phyloP scores from a whole-genome alignment of 2,888 invertebrate genomes.

The Pharmacophagus antenor region DNA sequence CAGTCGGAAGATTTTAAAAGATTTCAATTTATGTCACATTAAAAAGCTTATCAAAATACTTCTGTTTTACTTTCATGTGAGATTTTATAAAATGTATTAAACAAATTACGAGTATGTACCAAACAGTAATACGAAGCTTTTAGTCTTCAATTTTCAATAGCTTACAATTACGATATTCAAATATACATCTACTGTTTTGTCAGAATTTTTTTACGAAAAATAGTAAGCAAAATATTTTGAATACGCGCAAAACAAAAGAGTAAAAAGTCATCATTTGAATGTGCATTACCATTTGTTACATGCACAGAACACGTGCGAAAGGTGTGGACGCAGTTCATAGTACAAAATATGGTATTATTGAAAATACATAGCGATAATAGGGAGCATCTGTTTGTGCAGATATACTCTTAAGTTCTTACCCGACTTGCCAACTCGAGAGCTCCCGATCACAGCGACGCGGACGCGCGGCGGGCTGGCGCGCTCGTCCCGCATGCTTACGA shows the following conservation, averaged over 20 bases:
- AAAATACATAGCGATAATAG: neutral
- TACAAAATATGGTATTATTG: neutral
- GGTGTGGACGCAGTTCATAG: neutral
- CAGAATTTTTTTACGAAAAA: too few species aligned
- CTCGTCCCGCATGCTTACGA: slow-evolving; percentile 78
- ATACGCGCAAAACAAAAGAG: too few species aligned
- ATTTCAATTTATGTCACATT: slow-evolving; percentile 29
- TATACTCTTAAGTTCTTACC: slow-evolving; percentile 80
- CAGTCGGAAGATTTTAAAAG: slow-evolving; percentile 18
- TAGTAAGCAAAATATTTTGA: too few species aligned
- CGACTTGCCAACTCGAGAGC: slow-evolving; percentile 89
- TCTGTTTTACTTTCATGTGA: neutral
- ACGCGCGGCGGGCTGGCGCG: slow-evolving; percentile 83
- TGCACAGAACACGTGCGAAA: neutral
- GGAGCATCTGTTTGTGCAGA: neutral
- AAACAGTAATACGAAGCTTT: too few species aligned
- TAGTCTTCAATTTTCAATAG: too few species aligned
- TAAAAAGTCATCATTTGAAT: too few species aligned
- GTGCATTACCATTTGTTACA: neutral
- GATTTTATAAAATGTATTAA: neutral
- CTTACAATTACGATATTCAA: too few species aligned
- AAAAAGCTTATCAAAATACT: slow-evolving; percentile 16
- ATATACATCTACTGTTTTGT: too few species aligned
- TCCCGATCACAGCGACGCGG: slow-evolving; percentile 87
- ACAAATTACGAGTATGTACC: too few species aligned